Percentiles rank a stretch among this genome's conserved stretches.
phyloP scores from a whole-genome alignment of 2,888 invertebrate species.

The Ormyrus pomaceus region DNA sequence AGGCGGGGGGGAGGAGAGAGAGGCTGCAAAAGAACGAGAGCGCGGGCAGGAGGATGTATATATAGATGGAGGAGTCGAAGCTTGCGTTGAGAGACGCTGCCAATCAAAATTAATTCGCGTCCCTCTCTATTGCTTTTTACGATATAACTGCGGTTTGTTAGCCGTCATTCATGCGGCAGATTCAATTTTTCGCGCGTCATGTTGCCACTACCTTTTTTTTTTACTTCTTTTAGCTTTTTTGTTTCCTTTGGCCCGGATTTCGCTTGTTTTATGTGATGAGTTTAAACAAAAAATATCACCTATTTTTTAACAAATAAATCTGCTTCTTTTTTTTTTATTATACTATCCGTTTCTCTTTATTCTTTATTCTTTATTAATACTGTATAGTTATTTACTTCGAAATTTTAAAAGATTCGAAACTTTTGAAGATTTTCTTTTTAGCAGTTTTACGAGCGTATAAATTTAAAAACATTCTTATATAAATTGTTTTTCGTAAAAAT shows the following conservation, averaged over 20 bases:
- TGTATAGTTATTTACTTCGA: too few species aligned
- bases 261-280: constrained; percentile 5
- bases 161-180: constrained; percentile 73
- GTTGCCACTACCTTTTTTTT: constrained; percentile 50
- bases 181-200: constrained; percentile 67
- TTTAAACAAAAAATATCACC: too few species aligned
- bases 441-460: too few species aligned
- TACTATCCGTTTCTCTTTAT: background rate
- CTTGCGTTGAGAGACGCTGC: constrained; percentile 61
- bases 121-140: constrained; percentile 74
- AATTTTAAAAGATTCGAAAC: too few species aligned
- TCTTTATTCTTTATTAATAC: too few species aligned
- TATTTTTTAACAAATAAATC: constrained; percentile 40
- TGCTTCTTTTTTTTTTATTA: constrained; percentile 17
- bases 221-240: constrained; percentile 36
- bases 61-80: constrained; percentile 17
- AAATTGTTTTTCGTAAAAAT: too few species aligned
- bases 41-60: constrained; percentile 37
- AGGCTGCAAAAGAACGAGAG: constrained; percentile 31
- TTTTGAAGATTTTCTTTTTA: too few species aligned
- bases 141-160: constrained; percentile 75
- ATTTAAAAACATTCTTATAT: background rate
- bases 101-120: constrained; percentile 73
- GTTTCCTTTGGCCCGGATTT: background rate
- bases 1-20: constrained; percentile 7